These are phyloP conservation scores for Tamias sibiricus DNA, from an alignment of 2,113 vertebrate species.

Conservation along the genomic window DNA sequence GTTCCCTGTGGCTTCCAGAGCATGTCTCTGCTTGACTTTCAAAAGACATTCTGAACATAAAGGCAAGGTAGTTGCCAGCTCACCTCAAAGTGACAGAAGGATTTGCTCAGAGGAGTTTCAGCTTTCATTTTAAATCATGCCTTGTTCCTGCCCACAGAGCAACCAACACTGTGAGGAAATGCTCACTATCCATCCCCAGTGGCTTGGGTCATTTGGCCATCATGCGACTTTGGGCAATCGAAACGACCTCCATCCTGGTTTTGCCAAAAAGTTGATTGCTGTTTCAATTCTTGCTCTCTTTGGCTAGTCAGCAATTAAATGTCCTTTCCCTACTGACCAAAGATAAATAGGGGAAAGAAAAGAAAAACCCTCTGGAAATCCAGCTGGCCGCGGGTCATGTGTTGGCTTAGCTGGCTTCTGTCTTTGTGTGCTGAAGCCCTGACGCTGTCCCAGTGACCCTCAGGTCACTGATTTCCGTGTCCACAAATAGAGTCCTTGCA, in stretches of 20 bases:
- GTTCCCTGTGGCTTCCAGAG: slow-evolving; percentile 66
- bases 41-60: slow-evolving; percentile 78
- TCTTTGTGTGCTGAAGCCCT: not conserved
- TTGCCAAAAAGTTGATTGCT: not conserved
- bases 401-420: not conserved
- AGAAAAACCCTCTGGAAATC: not conserved
- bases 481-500: not conserved
- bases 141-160: slow-evolving; percentile 29
- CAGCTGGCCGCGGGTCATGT: rapidly evolving
- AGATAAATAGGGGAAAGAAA: not conserved
- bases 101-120: slow-evolving; percentile 72
- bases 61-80: slow-evolving; percentile 76
- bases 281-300: not conserved
- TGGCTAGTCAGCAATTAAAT: not conserved
- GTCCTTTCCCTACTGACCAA: not conserved
- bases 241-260: not conserved
- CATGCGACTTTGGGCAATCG: not conserved
- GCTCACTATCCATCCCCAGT: not conserved
- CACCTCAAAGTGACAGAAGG: slow-evolving; percentile 61
- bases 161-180: not conserved
- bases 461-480: not conserved
- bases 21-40: slow-evolving; percentile 79
- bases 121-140: slow-evolving; percentile 71
- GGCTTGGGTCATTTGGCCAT: not conserved
- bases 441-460: rapidly evolving